Evolutionary conservation across 1,140 invertebrate species (phyloP), one percentile per base, ranked within the genome.

Genomic region (Drosophila melanica): DNA sequence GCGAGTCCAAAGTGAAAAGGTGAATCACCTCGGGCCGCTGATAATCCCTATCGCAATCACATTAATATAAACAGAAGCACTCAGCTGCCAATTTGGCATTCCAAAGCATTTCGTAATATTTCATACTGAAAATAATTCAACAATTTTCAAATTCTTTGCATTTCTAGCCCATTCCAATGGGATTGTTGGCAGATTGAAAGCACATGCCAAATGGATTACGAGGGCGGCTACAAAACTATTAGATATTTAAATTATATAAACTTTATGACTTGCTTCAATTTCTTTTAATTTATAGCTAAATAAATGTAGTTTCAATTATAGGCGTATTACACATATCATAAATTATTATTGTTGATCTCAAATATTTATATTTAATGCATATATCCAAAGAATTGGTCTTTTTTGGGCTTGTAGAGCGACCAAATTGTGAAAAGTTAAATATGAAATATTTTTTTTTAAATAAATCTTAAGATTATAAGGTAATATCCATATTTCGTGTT

Each of bases 1-100:
- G 44, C 35, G 70, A 63, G 68, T 75, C 23, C 81, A 86, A 78
- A 86, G 81, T 86, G 81, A 35, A 86, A 86, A 86, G 81, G 81
- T 86, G 81, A 86, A 75, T 86, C 74, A 79, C 77, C 71, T 73
- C 64, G 8, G 27, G 42, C 41, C 47, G 42, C 81, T 85, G 81
- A 86, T 86, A 85, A 85, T 62, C 55, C 48, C 2, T 42, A 47
- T 23, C 41, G 18, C 39, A 78, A 53, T 70, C 71, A 44, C 27
- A 35, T 51, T 77, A 37, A 60, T 77, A 37, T 55, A 62, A 74
- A 77, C 44, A 77, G 48, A 81, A 75, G 55, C 74, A 33, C 20
- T 16, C 35, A 39, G 20, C 53, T 30, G 35, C 50, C 47, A 50
- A 53, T 27, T 53, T 48, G 35, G 14, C 47, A 41, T 12, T 3